phyloP scores from a whole-genome alignment of 2,888 invertebrate genomes.

The Aproaerema taeniolella region DNA sequence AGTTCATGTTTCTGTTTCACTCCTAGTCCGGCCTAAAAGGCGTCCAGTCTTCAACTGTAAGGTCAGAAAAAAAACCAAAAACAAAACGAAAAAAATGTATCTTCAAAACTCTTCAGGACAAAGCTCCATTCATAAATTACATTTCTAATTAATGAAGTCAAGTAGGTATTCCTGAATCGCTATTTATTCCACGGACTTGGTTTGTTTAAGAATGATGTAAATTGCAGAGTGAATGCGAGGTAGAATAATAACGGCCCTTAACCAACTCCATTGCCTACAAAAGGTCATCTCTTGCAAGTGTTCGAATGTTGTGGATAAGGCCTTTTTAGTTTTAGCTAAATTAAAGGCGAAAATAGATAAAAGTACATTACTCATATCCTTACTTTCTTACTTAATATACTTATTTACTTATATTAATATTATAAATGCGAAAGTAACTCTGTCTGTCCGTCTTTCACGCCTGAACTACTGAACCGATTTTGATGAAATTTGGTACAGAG shows the following conservation, averaged over 20 bases:
- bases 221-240: slow-evolving; percentile 56
- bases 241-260: slow-evolving; percentile 60
- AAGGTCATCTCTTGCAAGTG: slow-evolving; percentile 56
- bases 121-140: no score
- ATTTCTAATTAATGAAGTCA: slow-evolving; percentile 10
- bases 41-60: no score
- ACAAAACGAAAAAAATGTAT: no score
- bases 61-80: no score
- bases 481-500: no score
- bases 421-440: no score
- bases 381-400: background rate
- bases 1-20: background rate
- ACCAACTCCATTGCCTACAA: slow-evolving; percentile 56
- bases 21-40: background rate
- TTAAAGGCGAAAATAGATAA: background rate
- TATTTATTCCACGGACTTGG: slow-evolving; percentile 21
- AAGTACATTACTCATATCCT: background rate
- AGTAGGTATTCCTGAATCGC: slow-evolving; percentile 5
- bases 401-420: background rate
- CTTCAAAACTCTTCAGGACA: no score
- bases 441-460: no score
- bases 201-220: slow-evolving; percentile 50
- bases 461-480: no score
- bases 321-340: background rate
- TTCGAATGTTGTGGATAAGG: slow-evolving; percentile 39